Percentiles rank a stretch among this genome's conserved stretches.
These are phyloP conservation scores for Toxonevra muliebris DNA, from an alignment of 2,888 invertebrate genomes.

Conservation along the genomic window DNA sequence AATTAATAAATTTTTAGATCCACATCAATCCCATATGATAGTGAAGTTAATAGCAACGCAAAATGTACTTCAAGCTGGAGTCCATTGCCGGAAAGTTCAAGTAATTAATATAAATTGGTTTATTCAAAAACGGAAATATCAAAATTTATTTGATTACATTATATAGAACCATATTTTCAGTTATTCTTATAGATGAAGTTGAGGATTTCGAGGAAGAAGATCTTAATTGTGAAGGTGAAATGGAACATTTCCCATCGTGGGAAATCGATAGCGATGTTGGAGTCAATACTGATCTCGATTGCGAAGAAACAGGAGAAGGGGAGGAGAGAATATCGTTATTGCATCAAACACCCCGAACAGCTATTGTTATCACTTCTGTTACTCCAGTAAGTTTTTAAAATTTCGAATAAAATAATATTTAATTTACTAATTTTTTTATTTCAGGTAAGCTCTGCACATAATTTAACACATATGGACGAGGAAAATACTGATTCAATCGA, in stretches of 20 bases:
- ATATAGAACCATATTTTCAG: slow-evolving; percentile 48
- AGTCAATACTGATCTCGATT: slow-evolving; percentile 64
- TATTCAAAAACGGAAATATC: background rate
- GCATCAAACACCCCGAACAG: slow-evolving; percentile 66
- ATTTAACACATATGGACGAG: slow-evolving; percentile 62
- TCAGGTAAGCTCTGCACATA: slow-evolving; percentile 64
- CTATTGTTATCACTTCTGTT: slow-evolving; percentile 66
- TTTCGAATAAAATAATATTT: background rate
- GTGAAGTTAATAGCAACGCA: slow-evolving; percentile 35
- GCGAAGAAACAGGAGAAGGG: slow-evolving; percentile 68
- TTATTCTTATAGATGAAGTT: slow-evolving; percentile 65
- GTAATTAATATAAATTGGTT: slow-evolving; percentile 60
- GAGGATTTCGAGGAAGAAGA: slow-evolving; percentile 66
- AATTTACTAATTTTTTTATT: slow-evolving; percentile 25
- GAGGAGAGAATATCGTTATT: slow-evolving; percentile 65
- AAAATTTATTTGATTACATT: background rate
- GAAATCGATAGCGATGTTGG: slow-evolving; percentile 65
- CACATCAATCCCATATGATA: slow-evolving; percentile 61
- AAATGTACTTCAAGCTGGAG: slow-evolving; percentile 63
- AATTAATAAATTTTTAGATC: slow-evolving; percentile 54
- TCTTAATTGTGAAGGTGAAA: slow-evolving; percentile 65
- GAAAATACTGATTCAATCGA: slow-evolving; percentile 58
- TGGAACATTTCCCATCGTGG: slow-evolving; percentile 66
- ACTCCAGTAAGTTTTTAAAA: slow-evolving; percentile 59
- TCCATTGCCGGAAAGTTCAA: slow-evolving; percentile 73